A percentile compares a stretch with the other conserved stretches of the same genome.
These are phyloP conservation scores for Pachliopta kotzebuea DNA, from an alignment of 2,888 invertebrate species.

Conservation along the genomic window DNA sequence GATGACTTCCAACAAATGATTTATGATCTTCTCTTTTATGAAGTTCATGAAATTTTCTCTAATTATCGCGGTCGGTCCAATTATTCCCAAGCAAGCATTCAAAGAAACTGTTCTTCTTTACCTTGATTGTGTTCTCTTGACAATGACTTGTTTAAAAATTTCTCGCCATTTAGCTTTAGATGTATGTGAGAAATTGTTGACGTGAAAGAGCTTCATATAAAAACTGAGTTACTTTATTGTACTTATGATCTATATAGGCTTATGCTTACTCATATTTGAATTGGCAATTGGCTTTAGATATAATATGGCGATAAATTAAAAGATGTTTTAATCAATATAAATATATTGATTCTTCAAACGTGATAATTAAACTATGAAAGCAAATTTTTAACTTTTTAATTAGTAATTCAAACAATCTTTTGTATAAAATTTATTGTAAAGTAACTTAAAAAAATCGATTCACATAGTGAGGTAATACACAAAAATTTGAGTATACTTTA, in stretches of 20 bases:
- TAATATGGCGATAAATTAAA: no score
- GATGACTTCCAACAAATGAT: constrained; percentile 11
- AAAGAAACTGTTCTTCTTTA: constrained; percentile 22
- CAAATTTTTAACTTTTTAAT: no score
- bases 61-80: constrained; percentile 34
- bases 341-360: no score
- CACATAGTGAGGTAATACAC: no score
- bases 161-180: constrained; percentile 22
- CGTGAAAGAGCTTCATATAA: constrained; percentile 16
- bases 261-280: not conserved
- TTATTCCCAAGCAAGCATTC: constrained; percentile 35
- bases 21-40: constrained; percentile 18
- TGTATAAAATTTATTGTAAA: no score
- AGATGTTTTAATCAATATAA: no score
- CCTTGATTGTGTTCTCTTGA: constrained; percentile 26
- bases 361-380: no score
- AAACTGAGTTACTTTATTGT: constrained; percentile 19
- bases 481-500: no score
- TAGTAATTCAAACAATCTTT: no score
- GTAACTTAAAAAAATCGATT: no score
- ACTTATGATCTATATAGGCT: constrained; percentile 3
- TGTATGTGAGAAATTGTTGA: constrained; percentile 23
- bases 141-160: constrained; percentile 27
- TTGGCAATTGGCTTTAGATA: no score
- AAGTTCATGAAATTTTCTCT: constrained; percentile 34